Base-by-base conservation (phyloP, 2,113 vertebrate genomes). In the Cephalopholis sonnerati region DNA sequence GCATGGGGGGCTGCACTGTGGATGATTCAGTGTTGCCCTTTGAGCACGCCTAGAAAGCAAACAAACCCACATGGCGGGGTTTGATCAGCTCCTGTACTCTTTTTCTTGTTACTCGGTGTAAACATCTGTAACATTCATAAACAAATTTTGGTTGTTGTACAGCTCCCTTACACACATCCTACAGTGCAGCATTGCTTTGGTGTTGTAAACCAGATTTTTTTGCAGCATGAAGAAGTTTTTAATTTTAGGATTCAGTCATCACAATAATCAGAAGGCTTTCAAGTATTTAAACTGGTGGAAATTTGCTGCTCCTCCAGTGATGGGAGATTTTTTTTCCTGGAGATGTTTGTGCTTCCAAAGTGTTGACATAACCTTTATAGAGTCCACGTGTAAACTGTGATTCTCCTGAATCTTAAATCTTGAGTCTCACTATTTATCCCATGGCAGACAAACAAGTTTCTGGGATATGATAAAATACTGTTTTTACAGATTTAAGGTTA, bases 31-130 rank as follows among this genome's bases (percentile, higher is more conserved):
- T 44, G 68, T 51, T 84, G 41, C 25, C 51, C 74, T 77, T 84
- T 41, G 81, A 65, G 57, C 82, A 77, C 57, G 3, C 80, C 82
- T 68, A 74, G 48, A 86, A 70, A 83, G 76, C 62, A 83, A 86
- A 86, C 81, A 86, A 71, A 81, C 46, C 3, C 6, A 53, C 54
- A 48, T 50, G 8, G 18, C 17, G 20, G 69, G 53, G 32, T 69
- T 62, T 81, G 57, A 27, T 7, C 41, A 13, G n/a, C 74, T 22
- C 64, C 55, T 57, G 61, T 24, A 32, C 4, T 54, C 2, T 77
- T 75, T 57, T 71, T 5, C 46, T 44, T 17, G n/a, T n/a, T 63
- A 29, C 17, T 22, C 3, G 24, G 16, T 25, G 20, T 6, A 16
- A 12, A 75, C 13, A 18, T 24, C 32, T 61, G 22, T 25, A 7